These are phyloP conservation scores for Astropecten irregularis DNA, from an alignment of 53 echinoderm and acorn worm genomes.

Conservation along the genomic window DNA sequence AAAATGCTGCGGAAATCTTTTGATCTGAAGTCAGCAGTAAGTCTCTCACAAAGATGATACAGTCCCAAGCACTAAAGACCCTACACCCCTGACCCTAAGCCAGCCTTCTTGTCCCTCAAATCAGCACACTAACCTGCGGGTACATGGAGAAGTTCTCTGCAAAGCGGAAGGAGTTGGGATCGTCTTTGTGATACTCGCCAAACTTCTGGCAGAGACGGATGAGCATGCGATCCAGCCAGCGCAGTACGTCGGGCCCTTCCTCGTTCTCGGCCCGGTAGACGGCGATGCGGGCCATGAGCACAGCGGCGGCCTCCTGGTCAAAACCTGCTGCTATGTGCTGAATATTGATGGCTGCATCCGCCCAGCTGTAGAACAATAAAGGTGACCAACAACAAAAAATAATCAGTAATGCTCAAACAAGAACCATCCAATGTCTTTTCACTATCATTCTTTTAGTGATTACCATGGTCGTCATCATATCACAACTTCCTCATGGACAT, in stretches of 20 bases:
- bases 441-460: no score
- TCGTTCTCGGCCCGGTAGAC: constrained; percentile 87
- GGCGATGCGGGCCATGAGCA: constrained; percentile 92
- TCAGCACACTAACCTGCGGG: constrained; percentile 93
- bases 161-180: constrained; percentile 92
- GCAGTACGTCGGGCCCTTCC: constrained; percentile 90
- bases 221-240: constrained; percentile 97
- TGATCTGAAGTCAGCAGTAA: no score
- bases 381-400: background rate
- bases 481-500: no score
- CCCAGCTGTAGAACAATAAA: constrained; percentile 82
- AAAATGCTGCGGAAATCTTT: no score
- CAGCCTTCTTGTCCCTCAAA: no score
- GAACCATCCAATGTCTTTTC: no score
- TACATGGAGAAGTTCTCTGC: constrained; percentile 92
- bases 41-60: no score
- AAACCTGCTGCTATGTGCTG: constrained; percentile 93
- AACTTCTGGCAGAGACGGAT: constrained; percentile 99
- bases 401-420: no score
- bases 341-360: constrained; percentile 91
- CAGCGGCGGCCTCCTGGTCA: constrained; percentile 96
- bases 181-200: constrained; percentile 98
- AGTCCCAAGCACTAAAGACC: no score
- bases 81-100: no score
- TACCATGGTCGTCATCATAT: no score